A percentile compares a stretch with the other conserved stretches of the same genome.
Conservation (phyloP, 1,140 invertebrate species). For the Tribolium madens region DNA sequence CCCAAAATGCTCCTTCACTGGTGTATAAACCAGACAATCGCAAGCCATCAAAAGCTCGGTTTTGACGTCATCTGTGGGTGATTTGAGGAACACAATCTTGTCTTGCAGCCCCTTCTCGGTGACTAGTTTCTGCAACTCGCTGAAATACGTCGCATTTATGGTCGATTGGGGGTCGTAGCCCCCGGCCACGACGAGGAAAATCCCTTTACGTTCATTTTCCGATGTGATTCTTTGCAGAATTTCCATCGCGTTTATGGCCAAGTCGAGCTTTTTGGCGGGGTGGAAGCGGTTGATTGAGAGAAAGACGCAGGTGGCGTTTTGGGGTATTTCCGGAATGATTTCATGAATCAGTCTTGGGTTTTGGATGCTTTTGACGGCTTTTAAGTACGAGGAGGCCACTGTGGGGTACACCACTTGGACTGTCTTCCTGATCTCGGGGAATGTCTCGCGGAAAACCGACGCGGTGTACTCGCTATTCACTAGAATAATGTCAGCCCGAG, state of each 20-base stretch:
- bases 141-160: slow-evolving; percentile 92
- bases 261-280: slow-evolving; percentile 91
- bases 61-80: slow-evolving; percentile 88
- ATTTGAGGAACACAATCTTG: slow-evolving; percentile 87
- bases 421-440: slow-evolving; percentile 73
- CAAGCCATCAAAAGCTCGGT: slow-evolving; percentile 81
- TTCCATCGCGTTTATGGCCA: slow-evolving; percentile 87
- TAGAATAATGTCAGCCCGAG: slow-evolving; percentile 86
- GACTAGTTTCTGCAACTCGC: slow-evolving; percentile 79
- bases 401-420: slow-evolving; percentile 95
- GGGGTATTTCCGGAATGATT: slow-evolving; percentile 57
- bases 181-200: slow-evolving; percentile 94
- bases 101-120: slow-evolving; percentile 77
- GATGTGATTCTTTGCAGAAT: slow-evolving; percentile 71
- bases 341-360: slow-evolving; percentile 48
- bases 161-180: slow-evolving; percentile 92
- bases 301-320: slow-evolving; percentile 73
- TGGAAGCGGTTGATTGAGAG: slow-evolving; percentile 98
- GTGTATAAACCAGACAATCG: slow-evolving; percentile 92
- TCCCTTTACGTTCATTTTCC: slow-evolving; percentile 71
- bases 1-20: slow-evolving; percentile 98
- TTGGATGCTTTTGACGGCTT: slow-evolving; percentile 48
- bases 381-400: slow-evolving; percentile 68
- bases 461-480: slow-evolving; percentile 97
- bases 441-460: slow-evolving; percentile 86